Evolutionary conservation across 2,797 vertebrate genomes (phyloP), one percentile per base, ranked within the genome.

Genomic region (Masticophis lateralis): DNA sequence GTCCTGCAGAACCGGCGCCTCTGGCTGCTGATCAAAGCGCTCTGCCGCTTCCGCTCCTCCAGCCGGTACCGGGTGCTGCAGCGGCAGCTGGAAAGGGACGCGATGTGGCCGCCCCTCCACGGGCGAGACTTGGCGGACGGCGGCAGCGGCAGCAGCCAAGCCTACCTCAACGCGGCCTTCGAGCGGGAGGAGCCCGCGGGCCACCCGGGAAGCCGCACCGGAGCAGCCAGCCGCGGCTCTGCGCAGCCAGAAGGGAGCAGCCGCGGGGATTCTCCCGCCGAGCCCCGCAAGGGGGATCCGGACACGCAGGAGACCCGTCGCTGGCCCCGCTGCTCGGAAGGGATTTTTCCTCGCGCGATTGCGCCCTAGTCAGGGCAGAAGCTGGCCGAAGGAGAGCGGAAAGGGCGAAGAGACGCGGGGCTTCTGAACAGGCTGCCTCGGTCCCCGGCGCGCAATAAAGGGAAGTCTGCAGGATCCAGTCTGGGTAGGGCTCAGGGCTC

Each of bases 1-100:
- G 86, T 98, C 53, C 95, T 98, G 95, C 97, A 98, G 93, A 98
- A 98, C 94, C 94, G 95, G 91, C 89, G 89, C 20, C 93, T 98
- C 63, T 98, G 97, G 97, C 61, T 95, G 74, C 55, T 95, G 89
- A 93, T 98, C 92, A 97, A 97, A 94, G 94, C 90, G 32, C 69
- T 93, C 47, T 95, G 95, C 89, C 94, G 94, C 28, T 95, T 96
- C 57, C 93, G 91, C 63, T 97, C 97, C 0, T 97, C 95, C 25
- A 97, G 96, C 87, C 96, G 94, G 20, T 98, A 97, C 60, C 95
- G 88, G 60, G 95, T 87, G 87, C 94, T 96, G 95, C 97, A 97
- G 95, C 97, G 91, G 92, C 95, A 93, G 91, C 87, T 98, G 88
- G 95, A 95, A 43, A 91, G 93, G 63, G 97, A 98, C 9, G 53